Evolutionary conservation across 37 sponge, comb jelly and placozoan genomes (phyloP), one percentile per base, ranked within the genome.

Genomic region (Cladorhizidae sp.): DNA sequence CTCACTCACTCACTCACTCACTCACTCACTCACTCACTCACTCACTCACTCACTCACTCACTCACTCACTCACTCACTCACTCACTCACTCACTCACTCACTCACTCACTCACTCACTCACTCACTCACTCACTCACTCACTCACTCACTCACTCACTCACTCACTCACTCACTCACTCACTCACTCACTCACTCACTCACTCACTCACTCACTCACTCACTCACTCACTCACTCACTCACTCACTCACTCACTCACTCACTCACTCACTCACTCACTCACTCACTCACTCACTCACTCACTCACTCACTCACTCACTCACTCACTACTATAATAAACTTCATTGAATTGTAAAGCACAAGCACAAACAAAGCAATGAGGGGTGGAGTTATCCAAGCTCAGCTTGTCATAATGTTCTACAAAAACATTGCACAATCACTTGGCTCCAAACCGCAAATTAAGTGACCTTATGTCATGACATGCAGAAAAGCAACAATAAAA

Each of bases 11-110:
- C 76, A 42, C 76, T 64, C 79, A 56, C 79, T 64, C 79, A 56
- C 79, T 78, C 49, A 56, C 67, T 78, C 49, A 45, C 49, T 45
- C 49, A 45, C 77, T 76, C 77, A 55, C 77, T 76, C 77, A 55
- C 77, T 76, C 77, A 40, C 74, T 73, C 74, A 40, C 54, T 73
- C 74, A 40, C 74, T 73, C 74, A 40, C 74, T 73, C 74, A 40
- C 74, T 73, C 74, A 40, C 74, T 73, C 74, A 40, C 74, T 73
- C 74, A 22, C 74, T 45, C 49, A 45, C 49, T 45, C 49, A 45
- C 49, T 45, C 49, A 45, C 49, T 45, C 49, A 45, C 31, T 70
- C 71, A 33, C 71, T 70, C 71, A 33, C 71, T 70, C 71, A 33
- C 40, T 70, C 71, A 33, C 71, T 70, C 71, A 33, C 71, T 70